phyloP scores from a whole-genome alignment of 1,140 invertebrate genomes.

The Drosophila tropicalis region DNA sequence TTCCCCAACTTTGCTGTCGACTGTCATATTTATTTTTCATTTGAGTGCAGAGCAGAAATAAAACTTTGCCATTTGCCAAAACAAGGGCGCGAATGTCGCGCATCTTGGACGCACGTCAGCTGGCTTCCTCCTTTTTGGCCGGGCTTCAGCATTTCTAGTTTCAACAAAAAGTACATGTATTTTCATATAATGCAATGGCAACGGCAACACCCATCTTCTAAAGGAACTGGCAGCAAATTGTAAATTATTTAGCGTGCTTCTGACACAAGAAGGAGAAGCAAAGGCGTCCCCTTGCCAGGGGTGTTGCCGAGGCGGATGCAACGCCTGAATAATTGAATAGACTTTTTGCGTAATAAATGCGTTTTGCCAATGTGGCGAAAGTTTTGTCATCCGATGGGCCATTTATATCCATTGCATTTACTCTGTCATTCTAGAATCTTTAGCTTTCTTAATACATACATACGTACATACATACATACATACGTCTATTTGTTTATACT shows the following conservation, averaged over 20 bases:
- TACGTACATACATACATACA: too few species aligned
- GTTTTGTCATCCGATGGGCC: slow-evolving; percentile 52
- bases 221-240: slow-evolving; percentile 43
- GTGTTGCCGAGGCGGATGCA: slow-evolving; percentile 37
- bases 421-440: neutral
- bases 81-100: slow-evolving; percentile 75
- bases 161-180: slow-evolving; percentile 69
- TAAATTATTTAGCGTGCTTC: slow-evolving; percentile 75
- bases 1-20: slow-evolving; percentile 52
- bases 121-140: slow-evolving; percentile 48
- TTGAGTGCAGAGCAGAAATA: slow-evolving; percentile 77
- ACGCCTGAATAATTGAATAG: slow-evolving; percentile 79
- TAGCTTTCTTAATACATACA: neutral
- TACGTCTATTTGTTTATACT: slow-evolving; percentile 9
- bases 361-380: slow-evolving; percentile 74
- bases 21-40: slow-evolving; percentile 82
- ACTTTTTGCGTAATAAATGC: slow-evolving; percentile 79
- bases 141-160: slow-evolving; percentile 28
- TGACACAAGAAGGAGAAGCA: slow-evolving; percentile 45
- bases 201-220: slow-evolving; percentile 14
- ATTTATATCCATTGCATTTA: slow-evolving; percentile 55
- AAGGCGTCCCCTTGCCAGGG: neutral
- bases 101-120: slow-evolving; percentile 74
- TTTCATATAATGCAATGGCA: slow-evolving; percentile 70
- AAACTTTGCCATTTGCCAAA: slow-evolving; percentile 81